Percentiles rank a stretch among this genome's conserved stretches.
Evolutionary conservation across 2,888 invertebrate species (phyloP).

Genomic region (Exephanes ischioxanthus): DNA sequence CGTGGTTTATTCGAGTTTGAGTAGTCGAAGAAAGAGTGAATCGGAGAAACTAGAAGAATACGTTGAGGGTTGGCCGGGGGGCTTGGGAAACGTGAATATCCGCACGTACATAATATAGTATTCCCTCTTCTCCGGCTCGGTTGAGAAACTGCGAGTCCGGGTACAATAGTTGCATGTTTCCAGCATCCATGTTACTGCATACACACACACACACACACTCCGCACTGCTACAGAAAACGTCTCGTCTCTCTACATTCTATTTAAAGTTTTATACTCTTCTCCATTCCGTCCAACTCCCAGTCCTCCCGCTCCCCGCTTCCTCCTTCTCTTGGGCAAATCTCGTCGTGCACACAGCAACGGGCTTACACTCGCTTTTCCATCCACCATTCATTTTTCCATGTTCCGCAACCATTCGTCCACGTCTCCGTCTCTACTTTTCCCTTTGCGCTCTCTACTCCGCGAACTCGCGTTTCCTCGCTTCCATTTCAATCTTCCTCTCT

Average conservation of each 20-base stretch:
- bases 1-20: slow-evolving; percentile 49
- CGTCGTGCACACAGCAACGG: slow-evolving; percentile 49
- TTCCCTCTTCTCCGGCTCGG: slow-evolving; percentile 38
- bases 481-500: slow-evolving; percentile 6
- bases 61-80: slow-evolving; percentile 10
- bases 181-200: slow-evolving; percentile 47
- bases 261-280: slow-evolving; percentile 63
- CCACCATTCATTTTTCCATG: slow-evolving; percentile 46
- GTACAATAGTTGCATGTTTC: slow-evolving; percentile 51
- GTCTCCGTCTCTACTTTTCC: slow-evolving; percentile 52
- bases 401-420: slow-evolving; percentile 62
- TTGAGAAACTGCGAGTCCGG: slow-evolving; percentile 34
- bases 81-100: slow-evolving; percentile 39
- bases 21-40: slow-evolving; percentile 56
- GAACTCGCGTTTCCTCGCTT: slow-evolving; percentile 18
- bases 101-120: slow-evolving; percentile 51
- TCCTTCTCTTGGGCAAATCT: slow-evolving; percentile 50
- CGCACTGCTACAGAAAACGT: slow-evolving; percentile 35
- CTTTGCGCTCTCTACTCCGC: slow-evolving; percentile 20
- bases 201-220: background rate
- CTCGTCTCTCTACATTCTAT: slow-evolving; percentile 61
- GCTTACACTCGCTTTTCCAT: slow-evolving; percentile 47
- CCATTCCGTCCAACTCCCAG: background rate
- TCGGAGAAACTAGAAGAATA: slow-evolving; percentile 41
- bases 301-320: slow-evolving; percentile 8